phyloP scores from a whole-genome alignment of 2,113 vertebrate genomes.

The Aphyosemion australe region DNA sequence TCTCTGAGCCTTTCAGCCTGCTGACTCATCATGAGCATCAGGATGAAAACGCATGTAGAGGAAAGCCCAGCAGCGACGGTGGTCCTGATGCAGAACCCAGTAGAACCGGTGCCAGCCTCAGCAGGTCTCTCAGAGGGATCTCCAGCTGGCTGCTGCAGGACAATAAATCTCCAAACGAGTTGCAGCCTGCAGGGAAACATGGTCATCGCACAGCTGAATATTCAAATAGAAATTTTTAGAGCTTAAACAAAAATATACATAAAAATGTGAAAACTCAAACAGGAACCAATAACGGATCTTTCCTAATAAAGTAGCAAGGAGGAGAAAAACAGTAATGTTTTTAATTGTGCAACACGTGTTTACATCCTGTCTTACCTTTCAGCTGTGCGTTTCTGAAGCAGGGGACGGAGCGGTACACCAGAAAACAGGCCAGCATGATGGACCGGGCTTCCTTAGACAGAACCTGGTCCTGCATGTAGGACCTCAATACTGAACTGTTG shows the following conservation, averaged over 20 bases:
- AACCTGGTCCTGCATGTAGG: conserved; percentile 84
- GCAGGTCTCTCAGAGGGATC: conserved; percentile 87
- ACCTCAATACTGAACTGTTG: conserved; percentile 78
- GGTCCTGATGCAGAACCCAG: conserved; percentile 55
- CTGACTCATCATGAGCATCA: neutral
- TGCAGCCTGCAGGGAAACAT: conserved; percentile 78
- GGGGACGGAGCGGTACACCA: conserved; percentile 91
- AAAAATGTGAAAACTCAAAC: too few relatives aligned
- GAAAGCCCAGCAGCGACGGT: conserved; percentile 26
- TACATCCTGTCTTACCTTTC: conserved; percentile 79
- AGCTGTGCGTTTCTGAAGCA: conserved; percentile 81
- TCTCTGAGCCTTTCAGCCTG: neutral
- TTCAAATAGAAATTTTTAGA: too few relatives aligned
- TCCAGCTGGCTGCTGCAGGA: conserved; percentile 81
- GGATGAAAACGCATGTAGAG: conserved; percentile 39
- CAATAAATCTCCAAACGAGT: conserved; percentile 86
- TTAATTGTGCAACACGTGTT: neutral
- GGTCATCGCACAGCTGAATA: too few relatives aligned
- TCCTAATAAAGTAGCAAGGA: too few relatives aligned
- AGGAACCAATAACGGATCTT: too few relatives aligned
- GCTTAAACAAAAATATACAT: too few relatives aligned
- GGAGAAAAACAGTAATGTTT: too few relatives aligned
- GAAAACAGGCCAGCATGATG: conserved; percentile 88
- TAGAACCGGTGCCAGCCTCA: conserved; percentile 87
- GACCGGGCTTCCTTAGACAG: conserved; percentile 71